A percentile compares a stretch with the other conserved stretches of the same genome.
phyloP scores from a whole-genome alignment of 2,888 invertebrate genomes.

The Aphodius granarius region DNA sequence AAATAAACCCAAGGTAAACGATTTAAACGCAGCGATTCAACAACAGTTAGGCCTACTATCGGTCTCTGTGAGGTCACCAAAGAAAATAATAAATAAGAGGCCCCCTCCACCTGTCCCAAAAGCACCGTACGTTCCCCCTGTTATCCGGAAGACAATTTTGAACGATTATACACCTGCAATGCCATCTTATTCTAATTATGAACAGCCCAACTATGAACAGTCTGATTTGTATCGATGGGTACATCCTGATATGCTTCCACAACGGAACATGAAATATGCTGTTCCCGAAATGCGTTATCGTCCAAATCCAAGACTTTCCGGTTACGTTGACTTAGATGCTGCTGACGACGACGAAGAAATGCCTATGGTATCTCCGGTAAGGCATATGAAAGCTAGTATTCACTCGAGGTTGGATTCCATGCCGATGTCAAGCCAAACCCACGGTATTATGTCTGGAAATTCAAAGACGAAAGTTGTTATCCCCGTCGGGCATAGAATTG shows the following conservation, averaged over 20 bases:
- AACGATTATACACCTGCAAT: slow-evolving; percentile 41
- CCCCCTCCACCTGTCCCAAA: slow-evolving; percentile 24
- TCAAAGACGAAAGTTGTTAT: slow-evolving; percentile 54
- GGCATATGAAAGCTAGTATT: slow-evolving; percentile 39
- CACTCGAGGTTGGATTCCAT: slow-evolving; percentile 56
- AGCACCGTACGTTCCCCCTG: slow-evolving; percentile 26
- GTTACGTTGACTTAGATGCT: slow-evolving; percentile 49
- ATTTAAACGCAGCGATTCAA: slow-evolving; percentile 49
- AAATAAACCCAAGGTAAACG: slow-evolving; percentile 49
- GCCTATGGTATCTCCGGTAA: slow-evolving; percentile 37
- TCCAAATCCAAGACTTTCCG: slow-evolving; percentile 25
- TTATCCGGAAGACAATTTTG: slow-evolving; percentile 45
- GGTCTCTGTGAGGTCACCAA: slow-evolving; percentile 29
- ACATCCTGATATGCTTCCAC: slow-evolving; percentile 18
- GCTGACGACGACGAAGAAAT: slow-evolving; percentile 49
- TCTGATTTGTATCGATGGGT: slow-evolving; percentile 30
- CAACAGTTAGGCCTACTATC: slow-evolving; percentile 48
- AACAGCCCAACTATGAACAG: slow-evolving; percentile 23
- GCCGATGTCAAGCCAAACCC: slow-evolving; percentile 40
- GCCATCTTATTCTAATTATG: slow-evolving; percentile 26
- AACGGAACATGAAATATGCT: slow-evolving; percentile 5
- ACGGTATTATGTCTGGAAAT: slow-evolving; percentile 47
- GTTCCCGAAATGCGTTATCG: slow-evolving; percentile 31
- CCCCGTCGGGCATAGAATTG: slow-evolving; percentile 76
- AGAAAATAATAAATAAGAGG: slow-evolving; percentile 30